These are phyloP conservation scores for Diarsia rubi DNA, from an alignment of 2,888 invertebrate species.

Conservation along the genomic window DNA sequence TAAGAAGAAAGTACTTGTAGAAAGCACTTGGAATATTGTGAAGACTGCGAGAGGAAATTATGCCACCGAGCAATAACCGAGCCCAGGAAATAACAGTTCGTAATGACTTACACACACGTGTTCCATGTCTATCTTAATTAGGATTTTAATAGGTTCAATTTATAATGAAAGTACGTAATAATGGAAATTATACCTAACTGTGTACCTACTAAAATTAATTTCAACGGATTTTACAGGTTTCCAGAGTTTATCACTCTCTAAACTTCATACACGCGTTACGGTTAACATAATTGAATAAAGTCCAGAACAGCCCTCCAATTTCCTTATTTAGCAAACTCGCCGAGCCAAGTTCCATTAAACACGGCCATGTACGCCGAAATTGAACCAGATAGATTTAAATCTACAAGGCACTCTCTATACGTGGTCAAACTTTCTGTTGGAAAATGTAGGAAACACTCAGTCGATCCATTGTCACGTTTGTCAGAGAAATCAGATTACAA, in stretches of 20 bases:
- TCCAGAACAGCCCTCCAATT: constrained; percentile 6
- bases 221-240: neutral
- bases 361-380: constrained; percentile 74
- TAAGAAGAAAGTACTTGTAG: neutral
- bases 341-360: constrained; percentile 64
- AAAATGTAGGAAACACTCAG: constrained; percentile 27
- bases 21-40: constrained; percentile 18
- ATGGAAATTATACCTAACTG: neutral
- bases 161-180: neutral
- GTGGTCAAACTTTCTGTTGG: constrained; percentile 2
- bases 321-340: constrained; percentile 12
- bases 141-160: constrained; percentile 10
- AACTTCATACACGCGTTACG: neutral
- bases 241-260: neutral
- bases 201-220: neutral
- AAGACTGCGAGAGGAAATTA: constrained; percentile 41
- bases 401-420: constrained; percentile 46
- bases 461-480: constrained; percentile 18
- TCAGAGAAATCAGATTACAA: constrained; percentile 66
- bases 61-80: constrained; percentile 36
- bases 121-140: constrained; percentile 13
- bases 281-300: constrained; percentile 16
- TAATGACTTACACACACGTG: constrained; percentile 25
- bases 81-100: constrained; percentile 43
- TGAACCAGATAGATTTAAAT: constrained; percentile 75